Evolutionary conservation across 1,140 invertebrate species (phyloP), one percentile per base, ranked within the genome.

Genomic region (Drosophila willistoni): DNA sequence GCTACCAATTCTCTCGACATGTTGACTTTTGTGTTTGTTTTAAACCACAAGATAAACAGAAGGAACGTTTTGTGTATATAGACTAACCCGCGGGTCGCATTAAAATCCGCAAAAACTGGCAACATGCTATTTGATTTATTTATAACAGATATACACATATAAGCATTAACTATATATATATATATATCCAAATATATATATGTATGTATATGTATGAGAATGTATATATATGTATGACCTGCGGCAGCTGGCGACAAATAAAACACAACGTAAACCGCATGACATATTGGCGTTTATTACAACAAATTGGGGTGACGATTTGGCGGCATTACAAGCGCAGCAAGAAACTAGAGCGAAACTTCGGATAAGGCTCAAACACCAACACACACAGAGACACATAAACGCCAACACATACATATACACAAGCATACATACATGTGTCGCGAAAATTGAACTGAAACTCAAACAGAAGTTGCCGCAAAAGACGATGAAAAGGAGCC

Each of bases 271-370:
- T 71, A 79, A 73, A 78, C 81, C 81, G 57, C 78, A 90, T 85
- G 83, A 89, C 78, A 90, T 85, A 90, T 89, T 90, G 86, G 81
- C 81, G 75, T 82, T 87, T 91, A 91, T 90, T 90, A 80, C 89
- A 90, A 80, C 68, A 90, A 90, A 90, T 85, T 90, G 83, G 74
- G 78, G 81, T 78, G 77, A 78, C 79, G 71, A 85, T 80, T 78
- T 90, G 79, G 69, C 68, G 73, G 70, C 60, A 76, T 76, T 81
- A 71, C 68, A 72, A 73, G 66, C 14, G 55, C 34, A 69, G 59
- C 73, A 62, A 57, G 63, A 77, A 76, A 70, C 72, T 73, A 81
- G 70, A 59, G 72, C 70, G 60, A 75, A 71, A 74, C 69, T 56
- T 74, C 33, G 74, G 77, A 83, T 83, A 83, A 84, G 66, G 61